These are phyloP conservation scores for Pseudachorutes palmiensis DNA, from an alignment of 1,140 invertebrate species.

Conservation along the genomic window DNA sequence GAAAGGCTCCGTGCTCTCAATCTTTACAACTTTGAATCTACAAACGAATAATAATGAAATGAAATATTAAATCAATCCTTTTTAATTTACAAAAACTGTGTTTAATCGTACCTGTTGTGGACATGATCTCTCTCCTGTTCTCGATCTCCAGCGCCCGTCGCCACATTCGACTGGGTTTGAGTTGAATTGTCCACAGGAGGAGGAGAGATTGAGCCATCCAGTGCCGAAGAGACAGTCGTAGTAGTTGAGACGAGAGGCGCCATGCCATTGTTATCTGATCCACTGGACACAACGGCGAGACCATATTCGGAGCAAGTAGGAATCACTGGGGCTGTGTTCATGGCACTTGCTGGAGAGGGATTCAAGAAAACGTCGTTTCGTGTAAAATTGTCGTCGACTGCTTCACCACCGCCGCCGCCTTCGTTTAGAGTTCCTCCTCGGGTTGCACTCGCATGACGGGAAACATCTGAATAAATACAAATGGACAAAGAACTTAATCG, in stretches of 20 bases:
- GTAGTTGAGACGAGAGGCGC: not conserved
- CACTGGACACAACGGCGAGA: conserved; percentile 59
- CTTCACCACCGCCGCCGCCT: conserved; percentile 40
- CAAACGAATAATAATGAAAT: conserved; percentile 7
- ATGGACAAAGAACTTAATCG: not conserved
- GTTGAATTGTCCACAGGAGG: too few species aligned
- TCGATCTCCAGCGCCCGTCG: conserved; percentile 18
- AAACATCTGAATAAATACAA: conserved; percentile 20
- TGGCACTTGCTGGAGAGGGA: conserved; percentile 57
- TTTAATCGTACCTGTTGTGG: conserved; percentile 41
- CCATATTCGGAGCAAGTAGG: conserved; percentile 75
- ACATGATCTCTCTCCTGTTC: conserved; percentile 46
- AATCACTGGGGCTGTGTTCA: conserved; percentile 68
- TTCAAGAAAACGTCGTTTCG: conserved; percentile 73
- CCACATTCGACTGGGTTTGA: too few species aligned
- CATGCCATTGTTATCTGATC: not conserved
- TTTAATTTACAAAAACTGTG: conserved; percentile 10
- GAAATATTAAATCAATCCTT: not conserved
- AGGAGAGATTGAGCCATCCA: too few species aligned
- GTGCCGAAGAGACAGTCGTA: not conserved
- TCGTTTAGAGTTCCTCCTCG: conserved; percentile 44
- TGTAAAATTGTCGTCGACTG: conserved; percentile 67
- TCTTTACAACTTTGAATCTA: conserved; percentile 91
- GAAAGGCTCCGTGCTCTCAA: conserved; percentile 89
- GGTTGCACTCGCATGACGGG: conserved; percentile 29